Percentiles rank a stretch among this genome's conserved stretches.
These are phyloP conservation scores for Rhopalosiphum nymphaeae DNA, from an alignment of 2,888 invertebrate species.

Conservation along the genomic window DNA sequence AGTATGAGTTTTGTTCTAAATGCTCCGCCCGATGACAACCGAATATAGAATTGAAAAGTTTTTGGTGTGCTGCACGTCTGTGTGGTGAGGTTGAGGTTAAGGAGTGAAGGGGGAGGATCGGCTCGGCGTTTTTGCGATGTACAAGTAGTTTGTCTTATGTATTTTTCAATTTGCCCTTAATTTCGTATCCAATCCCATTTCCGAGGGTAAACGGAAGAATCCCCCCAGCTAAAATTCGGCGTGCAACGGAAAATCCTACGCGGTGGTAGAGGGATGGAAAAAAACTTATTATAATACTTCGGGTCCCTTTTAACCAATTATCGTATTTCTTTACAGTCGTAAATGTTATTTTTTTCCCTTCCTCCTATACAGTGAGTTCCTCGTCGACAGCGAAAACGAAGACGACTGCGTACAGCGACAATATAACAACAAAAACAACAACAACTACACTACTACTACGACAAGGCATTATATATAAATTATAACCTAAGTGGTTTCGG, in stretches of 20 bases:
- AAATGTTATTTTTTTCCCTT: slow-evolving; percentile 54
- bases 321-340: slow-evolving; percentile 65
- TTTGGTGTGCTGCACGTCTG: slow-evolving; percentile 6
- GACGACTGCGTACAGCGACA: background rate
- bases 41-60: slow-evolving; percentile 52
- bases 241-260: slow-evolving; percentile 8
- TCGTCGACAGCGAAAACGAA: slow-evolving; percentile 21
- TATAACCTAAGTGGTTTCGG: slow-evolving; percentile 64
- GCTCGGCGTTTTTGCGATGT: slow-evolving; percentile 22
- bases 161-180: slow-evolving; percentile 64
- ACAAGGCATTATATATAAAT: slow-evolving; percentile 59
- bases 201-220: slow-evolving; percentile 39
- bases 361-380: background rate
- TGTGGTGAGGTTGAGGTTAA: background rate
- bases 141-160: slow-evolving; percentile 55
- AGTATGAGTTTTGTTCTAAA: slow-evolving; percentile 40
- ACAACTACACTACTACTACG: slow-evolving; percentile 4
- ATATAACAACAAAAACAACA: slow-evolving; percentile 21
- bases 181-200: slow-evolving; percentile 62
- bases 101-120: slow-evolving; percentile 17
- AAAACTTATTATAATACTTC: slow-evolving; percentile 62
- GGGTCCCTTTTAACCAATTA: slow-evolving; percentile 65
- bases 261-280: slow-evolving; percentile 31
- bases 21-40: slow-evolving; percentile 50
- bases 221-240: slow-evolving; percentile 41